These are phyloP conservation scores for Drosophila paulistorum DNA, from an alignment of 1,140 invertebrate genomes.

Conservation along the genomic window DNA sequence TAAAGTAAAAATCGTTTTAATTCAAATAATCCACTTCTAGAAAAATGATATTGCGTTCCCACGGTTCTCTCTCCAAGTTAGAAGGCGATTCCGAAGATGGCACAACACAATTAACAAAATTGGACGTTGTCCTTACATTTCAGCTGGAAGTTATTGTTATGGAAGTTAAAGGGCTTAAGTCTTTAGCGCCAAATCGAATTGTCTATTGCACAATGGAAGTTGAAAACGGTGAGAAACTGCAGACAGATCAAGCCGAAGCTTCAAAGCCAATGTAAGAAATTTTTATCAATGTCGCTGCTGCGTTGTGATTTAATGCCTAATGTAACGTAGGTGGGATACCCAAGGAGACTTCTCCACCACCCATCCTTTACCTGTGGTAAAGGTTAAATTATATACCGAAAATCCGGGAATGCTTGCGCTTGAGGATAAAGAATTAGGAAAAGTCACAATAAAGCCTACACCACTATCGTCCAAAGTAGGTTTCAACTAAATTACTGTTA, in stretches of 20 bases:
- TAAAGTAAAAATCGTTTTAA: background rate
- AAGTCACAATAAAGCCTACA: constrained; percentile 96
- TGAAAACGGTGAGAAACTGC: constrained; percentile 98
- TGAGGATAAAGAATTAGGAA: constrained; percentile 99
- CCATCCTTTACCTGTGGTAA: constrained; percentile 97
- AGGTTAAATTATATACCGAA: constrained; percentile 98
- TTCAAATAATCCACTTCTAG: constrained; percentile 25
- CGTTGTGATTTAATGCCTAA: background rate
- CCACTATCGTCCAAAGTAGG: constrained; percentile 93
- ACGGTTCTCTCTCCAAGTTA: constrained; percentile 96
- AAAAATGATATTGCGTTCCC: constrained; percentile 88
- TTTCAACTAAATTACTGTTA: background rate
- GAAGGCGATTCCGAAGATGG: constrained; percentile 94
- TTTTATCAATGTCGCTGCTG: background rate
- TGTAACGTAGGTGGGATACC: constrained; percentile 93
- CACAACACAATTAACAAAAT: constrained; percentile 95
- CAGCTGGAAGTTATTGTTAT: constrained; percentile 99
- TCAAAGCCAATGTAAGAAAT: constrained; percentile 96
- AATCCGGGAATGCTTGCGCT: constrained; percentile 98
- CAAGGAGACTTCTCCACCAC: constrained; percentile 99
- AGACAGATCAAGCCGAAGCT: constrained; percentile 99
- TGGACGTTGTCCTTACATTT: constrained; percentile 98
- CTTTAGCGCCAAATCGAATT: constrained; percentile 97
- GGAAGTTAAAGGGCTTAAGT: constrained; percentile 99
- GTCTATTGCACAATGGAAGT: constrained; percentile 99